Evolutionary conservation across 2,113 vertebrate species (phyloP).

Genomic region (Serinus canaria): DNA sequence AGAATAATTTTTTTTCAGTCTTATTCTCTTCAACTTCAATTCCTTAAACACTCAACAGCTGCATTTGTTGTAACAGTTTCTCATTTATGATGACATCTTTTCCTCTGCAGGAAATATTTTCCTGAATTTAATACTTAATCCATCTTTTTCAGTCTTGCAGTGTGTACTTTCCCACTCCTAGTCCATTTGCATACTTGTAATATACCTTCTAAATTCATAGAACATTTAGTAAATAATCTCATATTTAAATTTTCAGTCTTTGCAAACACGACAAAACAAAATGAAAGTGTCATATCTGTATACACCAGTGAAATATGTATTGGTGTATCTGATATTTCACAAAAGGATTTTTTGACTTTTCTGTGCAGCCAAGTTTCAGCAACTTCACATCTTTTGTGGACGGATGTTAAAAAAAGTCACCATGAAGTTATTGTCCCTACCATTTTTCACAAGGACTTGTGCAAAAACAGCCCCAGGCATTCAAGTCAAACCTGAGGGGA

Average conservation of each 20-base stretch:
- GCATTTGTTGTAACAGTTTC: not conserved
- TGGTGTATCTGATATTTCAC: not conserved
- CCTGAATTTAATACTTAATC: not conserved
- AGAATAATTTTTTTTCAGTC: not conserved
- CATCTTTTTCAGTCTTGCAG: not conserved
- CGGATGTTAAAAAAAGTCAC: not conserved
- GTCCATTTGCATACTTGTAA: not conserved
- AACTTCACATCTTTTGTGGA: not conserved
- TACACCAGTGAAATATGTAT: not conserved
- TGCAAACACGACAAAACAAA: not conserved
- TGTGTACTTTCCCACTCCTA: not conserved
- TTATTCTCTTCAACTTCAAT: not conserved
- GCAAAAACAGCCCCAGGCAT: not conserved
- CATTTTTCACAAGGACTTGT: not conserved
- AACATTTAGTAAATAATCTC: not conserved
- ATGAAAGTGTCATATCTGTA: not conserved
- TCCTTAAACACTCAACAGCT: not conserved
- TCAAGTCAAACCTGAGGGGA: not conserved
- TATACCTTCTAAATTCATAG: not conserved
- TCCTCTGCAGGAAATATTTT: not conserved
- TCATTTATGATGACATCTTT: not conserved
- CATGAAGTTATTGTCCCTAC: not conserved
- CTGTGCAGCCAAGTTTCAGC: not conserved
- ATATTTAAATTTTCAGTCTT: not conserved
- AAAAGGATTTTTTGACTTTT: not conserved